Base-by-base conservation (phyloP, 35 echinoderm and acorn worm genomes). In the Ophioderma brevispina region DNA sequence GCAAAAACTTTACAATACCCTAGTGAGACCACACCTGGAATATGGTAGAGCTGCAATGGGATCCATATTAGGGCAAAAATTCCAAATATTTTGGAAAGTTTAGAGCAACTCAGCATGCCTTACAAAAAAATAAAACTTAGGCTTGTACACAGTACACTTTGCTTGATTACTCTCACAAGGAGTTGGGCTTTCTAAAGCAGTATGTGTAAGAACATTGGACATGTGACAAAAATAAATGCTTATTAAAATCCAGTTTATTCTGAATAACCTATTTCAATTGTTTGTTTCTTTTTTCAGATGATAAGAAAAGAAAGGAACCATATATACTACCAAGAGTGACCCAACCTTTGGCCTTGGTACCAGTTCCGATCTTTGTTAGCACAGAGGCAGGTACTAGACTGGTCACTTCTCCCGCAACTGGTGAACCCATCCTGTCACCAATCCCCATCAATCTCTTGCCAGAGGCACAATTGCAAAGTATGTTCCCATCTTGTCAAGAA, bases 341-440 rank as follows among this genome's bases (percentile, higher is more conserved):
- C 18, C 52, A 82, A 2, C 76, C 86, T 1, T 90, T 90, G 25
- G 85, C 94, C 56, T 64, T 96, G 13, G 86, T 96, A 0, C 87
- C 94, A 32, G 82, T 96, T 15, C 91, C 91, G 2, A 80, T 92
- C 18, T 49, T 91, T 38, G 35, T 89, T 34, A 79, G 87, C 43
- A 32, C 87, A n/a, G 81, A 80, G 31, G 39, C 81, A 23, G 76
- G 75, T 18, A 30, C 59, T 70, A 8, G n/a, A 78, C 59, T 25
- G 85, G 91, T 18, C 91, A 92, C 33, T 78, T 37, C 35, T 18
- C 64, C 64, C 15, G 70, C 13, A 39, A 87, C 37, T n/a, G 85
- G 36, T 55, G 35, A 40, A n/a, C 85, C 31, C 80, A 82, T 31
- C 35, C 13, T 34, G 43, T 85, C 83, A 32, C 46, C 31, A 33